phyloP scores from a whole-genome alignment of 2,888 invertebrate species.

The Drosophila lacicola region DNA sequence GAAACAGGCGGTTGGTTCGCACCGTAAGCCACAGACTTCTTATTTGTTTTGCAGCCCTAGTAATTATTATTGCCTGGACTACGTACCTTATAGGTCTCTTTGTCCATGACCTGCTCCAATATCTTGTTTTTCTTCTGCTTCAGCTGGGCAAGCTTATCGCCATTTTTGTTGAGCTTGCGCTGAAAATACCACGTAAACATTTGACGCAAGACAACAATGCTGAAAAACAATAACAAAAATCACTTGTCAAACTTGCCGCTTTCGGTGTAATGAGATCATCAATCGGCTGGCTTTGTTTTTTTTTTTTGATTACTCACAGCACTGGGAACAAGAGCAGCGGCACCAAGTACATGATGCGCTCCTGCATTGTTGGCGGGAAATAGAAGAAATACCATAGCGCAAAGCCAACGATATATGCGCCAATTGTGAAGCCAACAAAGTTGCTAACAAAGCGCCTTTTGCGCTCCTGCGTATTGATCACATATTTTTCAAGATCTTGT shows the following conservation, averaged over 20 bases:
- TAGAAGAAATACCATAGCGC: slow-evolving; percentile 92
- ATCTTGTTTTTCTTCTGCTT: slow-evolving; percentile 94
- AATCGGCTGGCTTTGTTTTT: not conserved
- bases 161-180: slow-evolving; percentile 92
- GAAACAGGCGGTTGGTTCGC: too few species aligned
- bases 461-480: slow-evolving; percentile 91
- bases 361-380: slow-evolving; percentile 90
- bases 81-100: slow-evolving; percentile 96
- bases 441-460: slow-evolving; percentile 93
- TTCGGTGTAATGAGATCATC: slow-evolving; percentile 39
- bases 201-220: slow-evolving; percentile 91
- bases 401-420: slow-evolving; percentile 90
- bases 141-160: slow-evolving; percentile 89
- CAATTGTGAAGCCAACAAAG: slow-evolving; percentile 90
- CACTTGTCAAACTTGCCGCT: slow-evolving; percentile 9
- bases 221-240: slow-evolving; percentile 79
- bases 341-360: slow-evolving; percentile 90
- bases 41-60: too few species aligned
- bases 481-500: slow-evolving; percentile 91
- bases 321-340: slow-evolving; percentile 93
- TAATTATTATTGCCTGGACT: not conserved
- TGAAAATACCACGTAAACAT: slow-evolving; percentile 95
- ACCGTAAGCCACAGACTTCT: not conserved
- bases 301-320: slow-evolving; percentile 88
- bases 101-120: slow-evolving; percentile 98